Evolutionary conservation across 2,797 vertebrate genomes (phyloP), one percentile per base, ranked within the genome.

Genomic region (Aeoliscus strigatus): DNA sequence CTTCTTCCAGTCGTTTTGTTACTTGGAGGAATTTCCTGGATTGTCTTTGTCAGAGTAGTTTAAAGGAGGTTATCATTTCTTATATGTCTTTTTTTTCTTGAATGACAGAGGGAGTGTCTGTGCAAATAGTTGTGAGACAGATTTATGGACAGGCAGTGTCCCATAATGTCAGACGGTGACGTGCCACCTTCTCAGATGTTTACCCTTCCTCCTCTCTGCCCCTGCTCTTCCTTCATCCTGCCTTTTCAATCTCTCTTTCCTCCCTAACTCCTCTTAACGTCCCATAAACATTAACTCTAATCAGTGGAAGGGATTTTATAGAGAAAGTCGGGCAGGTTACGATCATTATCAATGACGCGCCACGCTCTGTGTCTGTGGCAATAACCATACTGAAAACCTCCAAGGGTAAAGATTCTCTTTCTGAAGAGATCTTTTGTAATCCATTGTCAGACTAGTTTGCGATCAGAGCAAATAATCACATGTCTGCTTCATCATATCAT

Each of bases 221-320:
- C 30, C 8, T 38, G 17, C 2, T 27, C 36, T 24, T 9, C 45
- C 23, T 27, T 34, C 27, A 33, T 29, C 48, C 46, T 43, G 27
- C 44, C 56, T 31, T 37, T 40, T 48, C 53, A 51, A 42, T 70
- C 62, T 18, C 49, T 63, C 52, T 25, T 47, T 76, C 68, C 41
- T 67, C 51, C 42, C 73, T 48, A 66, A 75, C 70, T 77, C 74
- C 66, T 72, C 70, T 77, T 75, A 77, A 61, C 46, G 14, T 75
- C 75, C 46, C 57, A 71, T 83, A 82, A 82, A 85, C 65, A 73
- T 75, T 72, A 79, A 57, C 66, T 80, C 69, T 71, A 79, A 83
- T 85, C 80, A 83, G 75, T 65, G 59, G 62, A 83, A 82, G 67
- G 75, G 54, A 47, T 69, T 83, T 83, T 80, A 81, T 77, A 64